Evolutionary conservation across 2,888 invertebrate species (phyloP), one percentile per base, ranked within the genome.

Genomic region (Mamestra brassicae): DNA sequence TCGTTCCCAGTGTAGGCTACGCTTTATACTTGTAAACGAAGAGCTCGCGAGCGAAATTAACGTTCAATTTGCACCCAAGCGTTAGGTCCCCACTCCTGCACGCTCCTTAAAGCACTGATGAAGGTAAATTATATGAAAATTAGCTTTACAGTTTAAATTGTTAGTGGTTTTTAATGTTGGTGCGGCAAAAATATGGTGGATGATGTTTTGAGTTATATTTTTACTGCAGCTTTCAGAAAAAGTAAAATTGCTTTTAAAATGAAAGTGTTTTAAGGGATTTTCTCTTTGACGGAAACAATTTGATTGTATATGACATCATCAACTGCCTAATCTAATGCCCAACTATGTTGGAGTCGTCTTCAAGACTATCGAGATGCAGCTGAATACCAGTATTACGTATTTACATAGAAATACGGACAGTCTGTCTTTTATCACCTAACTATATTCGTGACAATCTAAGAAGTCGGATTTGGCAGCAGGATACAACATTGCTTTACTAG

Each of bases 41-140:
- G 66, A 80, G 75, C 62, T 71, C 75, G 60, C 76, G 50, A 78
- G 83, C 65, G 10, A 66, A 79, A 84, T 84, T 67, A 80, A 71
- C 47, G 66, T 82, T 80, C 60, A 76, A 84, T 76, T 80, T 80
- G 45, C 80, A 80, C 6, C 81, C 45, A 15, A 71, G 71, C 81
- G 84, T 66, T 60, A 84, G n/a, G 69, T 80, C 52, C 57, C 69
- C 74, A 84, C 81, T 84, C 65, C 58, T 69, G 15, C 71, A 84
- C 61, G 84, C 68, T 63, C 17, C 71, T 80, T 75, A 42, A 58
- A 71, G 36, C 75, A 54, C 72, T 84, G 80, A 84, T 75, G 80
- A 66, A 42, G 75, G 65, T 68, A 66, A 80, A 80, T 80, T 83
- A 71, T 62, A 65, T 71, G 58, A 57, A 81, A 84, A 84, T 75